Evolutionary conservation across 2,113 vertebrate species (phyloP).

Genomic region (Takifugu bimaculatus): DNA sequence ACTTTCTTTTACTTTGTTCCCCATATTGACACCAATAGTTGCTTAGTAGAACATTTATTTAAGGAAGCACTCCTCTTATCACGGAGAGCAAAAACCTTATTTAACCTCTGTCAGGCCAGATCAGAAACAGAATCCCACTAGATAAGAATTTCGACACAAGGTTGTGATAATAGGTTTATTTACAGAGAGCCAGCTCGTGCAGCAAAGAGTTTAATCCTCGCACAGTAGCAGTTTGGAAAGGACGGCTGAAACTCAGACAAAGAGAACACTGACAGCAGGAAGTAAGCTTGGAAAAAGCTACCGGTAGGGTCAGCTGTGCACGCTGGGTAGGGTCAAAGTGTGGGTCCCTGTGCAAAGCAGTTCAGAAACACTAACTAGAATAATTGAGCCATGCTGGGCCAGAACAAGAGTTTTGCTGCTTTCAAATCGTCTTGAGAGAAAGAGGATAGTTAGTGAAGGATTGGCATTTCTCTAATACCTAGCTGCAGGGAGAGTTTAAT

Average conservation of each 20-base stretch:
- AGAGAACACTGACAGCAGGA: slow-evolving; percentile 44
- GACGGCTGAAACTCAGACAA: slow-evolving; percentile 51
- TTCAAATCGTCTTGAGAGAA: slow-evolving; percentile 9
- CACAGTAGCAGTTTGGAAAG: slow-evolving; percentile 50
- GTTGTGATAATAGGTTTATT: slow-evolving; percentile 55
- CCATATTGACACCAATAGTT: no score
- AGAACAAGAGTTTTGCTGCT: slow-evolving; percentile 17
- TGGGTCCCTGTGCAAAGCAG: no score
- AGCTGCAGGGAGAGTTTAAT: slow-evolving; percentile 46
- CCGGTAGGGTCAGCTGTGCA: no score
- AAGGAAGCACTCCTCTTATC: slow-evolving; percentile 27
- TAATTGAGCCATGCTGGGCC: no score
- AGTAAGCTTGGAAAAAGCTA: not conserved
- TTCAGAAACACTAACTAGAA: no score
- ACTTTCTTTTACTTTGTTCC: not conserved
- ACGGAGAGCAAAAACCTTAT: slow-evolving; percentile 33
- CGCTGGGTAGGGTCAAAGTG: no score
- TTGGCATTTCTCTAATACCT: slow-evolving; percentile 44
- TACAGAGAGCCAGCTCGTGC: slow-evolving; percentile 33
- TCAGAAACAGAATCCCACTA: slow-evolving; percentile 34
- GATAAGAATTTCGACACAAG: slow-evolving; percentile 52
- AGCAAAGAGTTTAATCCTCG: slow-evolving; percentile 64
- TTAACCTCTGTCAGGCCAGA: slow-evolving; percentile 25
- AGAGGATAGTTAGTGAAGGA: slow-evolving; percentile 38
- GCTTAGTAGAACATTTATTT: slow-evolving; percentile 12